Base-by-base conservation (phyloP, 2,113 vertebrate genomes). In the Euleptes europaea region DNA sequence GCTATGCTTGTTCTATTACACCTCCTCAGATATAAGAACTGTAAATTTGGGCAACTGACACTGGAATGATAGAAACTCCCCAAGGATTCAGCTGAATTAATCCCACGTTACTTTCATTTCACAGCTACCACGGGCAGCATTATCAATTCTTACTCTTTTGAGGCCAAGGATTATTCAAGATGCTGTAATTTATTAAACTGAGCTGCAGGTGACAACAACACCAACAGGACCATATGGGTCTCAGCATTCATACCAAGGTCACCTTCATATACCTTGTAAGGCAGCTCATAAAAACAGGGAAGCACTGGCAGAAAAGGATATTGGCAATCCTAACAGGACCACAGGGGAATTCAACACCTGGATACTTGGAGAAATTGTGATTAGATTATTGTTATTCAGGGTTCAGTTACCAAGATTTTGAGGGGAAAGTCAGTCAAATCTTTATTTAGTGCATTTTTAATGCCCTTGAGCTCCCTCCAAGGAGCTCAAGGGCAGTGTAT, bases 61-160 rank as follows among this genome's bases (percentile, higher is more conserved):
- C 49, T 38, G 31, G 17, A 71, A 49, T 17, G 26, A 67, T 72
- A 33, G 47, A 38, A 8, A 10, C 35, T 79, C 42, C 33, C 47
- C n/a, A 15, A 35, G 35, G 66, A 51, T 78, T 78, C 67, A 33
- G 19, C 38, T 44, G 47, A 82, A 78, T 60, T 33, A 84, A 78
- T 60, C 35, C 35, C 33, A 23, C 15, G 31, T 79, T 63, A 47
- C n/a, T 85, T 79, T 15, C 31, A 72, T 26, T 72, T 35, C 54
- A 21, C 54, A 63, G 66, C 49, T 23, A 60, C 51, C 54, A 65
- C 1, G n/a, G 17, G 15, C 3, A 40, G 17, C 3, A 19, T 38
- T 76, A 69, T 69, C 12, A 74, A 85, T 79, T 78, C n/a, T n/a
- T 66, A 67, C 33, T 67, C 67, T 72, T 79, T 79, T 23, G 14